A percentile compares a stretch with the other conserved stretches of the same genome.
These are phyloP conservation scores for Epiblema foenella DNA, from an alignment of 2,888 invertebrate genomes.

Conservation along the genomic window DNA sequence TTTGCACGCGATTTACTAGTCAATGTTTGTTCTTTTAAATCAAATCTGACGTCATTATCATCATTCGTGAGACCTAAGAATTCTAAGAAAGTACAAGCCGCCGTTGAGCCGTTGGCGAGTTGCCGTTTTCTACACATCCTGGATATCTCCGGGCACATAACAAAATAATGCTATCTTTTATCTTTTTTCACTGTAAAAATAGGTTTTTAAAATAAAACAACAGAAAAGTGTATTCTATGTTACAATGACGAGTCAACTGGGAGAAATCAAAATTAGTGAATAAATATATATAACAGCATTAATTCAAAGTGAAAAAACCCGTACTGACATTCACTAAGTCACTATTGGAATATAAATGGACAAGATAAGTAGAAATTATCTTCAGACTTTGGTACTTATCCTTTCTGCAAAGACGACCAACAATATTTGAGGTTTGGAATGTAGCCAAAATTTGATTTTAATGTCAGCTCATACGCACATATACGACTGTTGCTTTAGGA, in stretches of 20 bases:
- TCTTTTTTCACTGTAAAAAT: background rate
- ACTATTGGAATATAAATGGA: constrained; percentile 51
- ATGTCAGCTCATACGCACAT: constrained; percentile 79
- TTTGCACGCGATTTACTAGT: constrained; percentile 33
- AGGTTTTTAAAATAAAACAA: constrained; percentile 9
- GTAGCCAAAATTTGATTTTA: constrained; percentile 81
- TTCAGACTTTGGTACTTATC: constrained; percentile 61
- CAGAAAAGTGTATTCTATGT: background rate
- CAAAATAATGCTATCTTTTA: too few species aligned
- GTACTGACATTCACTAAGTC: constrained; percentile 41
- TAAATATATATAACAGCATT: constrained; percentile 13
- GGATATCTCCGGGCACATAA: too few species aligned
- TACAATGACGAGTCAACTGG: constrained; percentile 13
- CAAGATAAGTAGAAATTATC: constrained; percentile 59
- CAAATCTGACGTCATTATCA: constrained; percentile 36
- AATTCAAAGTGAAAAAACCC: constrained; percentile 37
- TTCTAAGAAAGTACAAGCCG: constrained; percentile 24
- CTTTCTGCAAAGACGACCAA: constrained; percentile 74
- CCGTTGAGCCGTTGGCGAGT: too few species aligned
- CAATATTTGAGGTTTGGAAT: constrained; percentile 76
- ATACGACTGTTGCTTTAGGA: constrained; percentile 69
- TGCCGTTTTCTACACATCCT: too few species aligned
- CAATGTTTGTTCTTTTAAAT: constrained; percentile 33
- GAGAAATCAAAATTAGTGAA: constrained; percentile 1
- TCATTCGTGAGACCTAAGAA: constrained; percentile 28